Conservation (phyloP, 2,113 vertebrate genomes). For the Atherinomorus stipes region DNA sequence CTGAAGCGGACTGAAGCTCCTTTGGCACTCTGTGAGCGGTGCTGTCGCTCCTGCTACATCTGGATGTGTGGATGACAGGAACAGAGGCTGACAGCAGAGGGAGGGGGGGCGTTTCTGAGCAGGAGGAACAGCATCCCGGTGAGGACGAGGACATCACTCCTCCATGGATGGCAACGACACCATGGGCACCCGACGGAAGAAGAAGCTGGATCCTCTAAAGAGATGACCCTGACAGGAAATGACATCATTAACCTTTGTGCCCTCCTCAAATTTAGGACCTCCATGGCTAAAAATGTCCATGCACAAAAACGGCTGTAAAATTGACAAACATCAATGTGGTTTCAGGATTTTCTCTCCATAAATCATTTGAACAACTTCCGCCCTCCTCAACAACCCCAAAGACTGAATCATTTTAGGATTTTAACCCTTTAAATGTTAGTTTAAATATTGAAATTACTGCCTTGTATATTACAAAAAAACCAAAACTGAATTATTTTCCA, state of each 20-base stretch:
- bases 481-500: no score
- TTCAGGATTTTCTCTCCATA: no score
- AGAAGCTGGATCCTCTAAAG: conserved; percentile 91
- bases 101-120: neutral
- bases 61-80: neutral
- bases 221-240: conserved; percentile 83
- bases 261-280: neutral
- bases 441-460: no score
- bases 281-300: neutral
- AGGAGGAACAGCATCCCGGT: conserved; percentile 8
- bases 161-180: conserved; percentile 32
- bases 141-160: conserved; percentile 41
- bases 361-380: no score
- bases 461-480: no score
- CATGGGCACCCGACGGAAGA: conserved; percentile 87
- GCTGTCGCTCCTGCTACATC: neutral
- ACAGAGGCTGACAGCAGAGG: neutral
- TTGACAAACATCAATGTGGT: no score
- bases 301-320: no score
- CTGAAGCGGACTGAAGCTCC: neutral
- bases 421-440: no score
- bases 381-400: no score
- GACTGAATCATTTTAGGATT: no score
- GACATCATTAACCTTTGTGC: no score
- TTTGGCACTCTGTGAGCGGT: conserved; percentile 3